Evolutionary conservation across 2,888 invertebrate species (phyloP).

Genomic region (Lottia gigantea): DNA sequence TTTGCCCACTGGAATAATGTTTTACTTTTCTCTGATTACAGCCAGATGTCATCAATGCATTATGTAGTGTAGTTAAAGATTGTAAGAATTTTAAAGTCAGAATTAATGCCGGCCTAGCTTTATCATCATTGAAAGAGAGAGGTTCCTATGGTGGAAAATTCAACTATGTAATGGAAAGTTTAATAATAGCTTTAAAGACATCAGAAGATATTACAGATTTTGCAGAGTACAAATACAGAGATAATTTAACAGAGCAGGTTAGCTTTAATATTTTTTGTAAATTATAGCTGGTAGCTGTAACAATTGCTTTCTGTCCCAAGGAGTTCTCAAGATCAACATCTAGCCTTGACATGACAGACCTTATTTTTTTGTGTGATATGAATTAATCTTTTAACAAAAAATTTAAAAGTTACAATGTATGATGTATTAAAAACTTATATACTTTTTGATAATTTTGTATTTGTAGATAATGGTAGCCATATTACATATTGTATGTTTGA

Average conservation of each 20-base stretch:
- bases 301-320: too few relatives aligned
- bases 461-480: slow-evolving; percentile 75
- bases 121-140: slow-evolving; percentile 76
- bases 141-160: slow-evolving; percentile 75
- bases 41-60: slow-evolving; percentile 75
- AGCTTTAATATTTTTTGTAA: too few relatives aligned
- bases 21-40: slow-evolving; percentile 61
- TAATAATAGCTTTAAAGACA: slow-evolving; percentile 81
- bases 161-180: slow-evolving; percentile 76
- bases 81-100: slow-evolving; percentile 90
- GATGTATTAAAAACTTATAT: too few relatives aligned
- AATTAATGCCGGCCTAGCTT: slow-evolving; percentile 84
- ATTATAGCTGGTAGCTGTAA: too few relatives aligned
- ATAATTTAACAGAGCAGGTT: slow-evolving; percentile 84
- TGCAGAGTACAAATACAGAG: slow-evolving; percentile 86
- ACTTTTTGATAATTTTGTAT: slow-evolving; percentile 14
- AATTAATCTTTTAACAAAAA: too few relatives aligned
- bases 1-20: not conserved
- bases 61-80: slow-evolving; percentile 77
- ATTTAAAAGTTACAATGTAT: too few relatives aligned
- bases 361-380: too few relatives aligned
- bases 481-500: slow-evolving; percentile 77
- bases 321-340: too few relatives aligned
- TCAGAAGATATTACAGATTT: slow-evolving; percentile 84
- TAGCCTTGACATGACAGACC: too few relatives aligned